Evolutionary conservation across 1,140 invertebrate genomes (phyloP).

Genomic region (Condylostylus longicornis): DNA sequence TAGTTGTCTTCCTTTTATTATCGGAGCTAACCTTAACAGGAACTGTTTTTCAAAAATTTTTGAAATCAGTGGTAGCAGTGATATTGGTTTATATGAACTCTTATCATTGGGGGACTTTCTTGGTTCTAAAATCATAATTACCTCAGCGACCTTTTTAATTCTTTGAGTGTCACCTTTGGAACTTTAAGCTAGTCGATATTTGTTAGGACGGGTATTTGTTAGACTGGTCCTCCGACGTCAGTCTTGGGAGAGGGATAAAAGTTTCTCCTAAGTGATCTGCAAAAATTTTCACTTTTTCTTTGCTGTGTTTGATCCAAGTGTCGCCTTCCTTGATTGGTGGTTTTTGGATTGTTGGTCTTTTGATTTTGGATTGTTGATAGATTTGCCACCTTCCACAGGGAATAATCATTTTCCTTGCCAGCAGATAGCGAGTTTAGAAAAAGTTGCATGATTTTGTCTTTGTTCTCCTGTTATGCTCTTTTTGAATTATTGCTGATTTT

Average conservation of each 20-base stretch:
- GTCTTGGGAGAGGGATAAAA: background rate
- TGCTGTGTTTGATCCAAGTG: background rate
- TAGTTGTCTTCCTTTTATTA: background rate
- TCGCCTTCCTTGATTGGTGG: background rate
- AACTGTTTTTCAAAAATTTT: slow-evolving; percentile 21
- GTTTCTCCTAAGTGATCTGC: background rate
- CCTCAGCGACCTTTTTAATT: slow-evolving; percentile 17
- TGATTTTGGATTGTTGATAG: no score
- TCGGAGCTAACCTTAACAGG: background rate
- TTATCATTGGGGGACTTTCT: slow-evolving; percentile 15
- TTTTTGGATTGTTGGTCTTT: background rate
- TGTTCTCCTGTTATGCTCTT: background rate
- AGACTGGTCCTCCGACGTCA: background rate
- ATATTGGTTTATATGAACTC: slow-evolving; percentile 24
- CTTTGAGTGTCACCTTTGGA: background rate
- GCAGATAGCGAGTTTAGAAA: no score
- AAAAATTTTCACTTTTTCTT: background rate
- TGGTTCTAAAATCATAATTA: slow-evolving; percentile 22
- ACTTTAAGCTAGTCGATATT: background rate
- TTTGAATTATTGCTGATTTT: background rate
- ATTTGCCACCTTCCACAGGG: slow-evolving; percentile 2
- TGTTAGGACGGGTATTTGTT: background rate
- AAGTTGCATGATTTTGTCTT: background rate
- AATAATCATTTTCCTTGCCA: no score
- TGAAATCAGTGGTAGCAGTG: slow-evolving; percentile 15